Evolutionary conservation across 2,797 vertebrate genomes (phyloP), one percentile per base, ranked within the genome.

Genomic region (Xenops minutus): DNA sequence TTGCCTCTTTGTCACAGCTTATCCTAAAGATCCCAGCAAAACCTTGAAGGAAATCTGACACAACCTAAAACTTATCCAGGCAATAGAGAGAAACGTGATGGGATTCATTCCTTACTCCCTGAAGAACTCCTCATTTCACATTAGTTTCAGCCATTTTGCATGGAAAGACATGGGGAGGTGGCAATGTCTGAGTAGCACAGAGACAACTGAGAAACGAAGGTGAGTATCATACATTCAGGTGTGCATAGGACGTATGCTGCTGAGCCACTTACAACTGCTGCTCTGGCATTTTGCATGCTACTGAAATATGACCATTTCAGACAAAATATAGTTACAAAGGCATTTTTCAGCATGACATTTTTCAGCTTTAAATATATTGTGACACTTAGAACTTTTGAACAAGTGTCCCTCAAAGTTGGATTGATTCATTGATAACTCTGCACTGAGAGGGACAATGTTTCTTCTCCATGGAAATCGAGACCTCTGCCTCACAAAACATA

Each of bases 241-340:
- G 16, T 78, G 36, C 34, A 56, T 14, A 71, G 62, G 62, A 76
- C 0, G 0, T 41, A n/a, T 0, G 6, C 14, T 66, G 55, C 29
- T 1, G 1, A 79, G 23, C 24, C 19, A 8, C 63, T 73, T 79
- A 37, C 4, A 69, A 10, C 14, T 52, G 43, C 48, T 83, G n/a
- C 32, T 83, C 52, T 2, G 0, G 24, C 3, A 4, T 58, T 69
- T 83, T 21, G 11, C 43, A 43, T 2, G 6, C 30, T 48, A 10
- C 52, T 80, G n/a, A 71, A 88, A 74, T 12, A 32, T 43, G 22
- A 51, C 24, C 12, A 80, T n/a, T 21, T 85, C 61, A 80, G 43
- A 66, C 6, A 55, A 88, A 88, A 80, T 8, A 46, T 3, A 6
- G 3, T 27, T 66, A 14, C 27, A n/a, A 88, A 78, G 22, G 14